Conservation (phyloP, 2,113 vertebrate species). For the Seriola dumerili region DNA sequence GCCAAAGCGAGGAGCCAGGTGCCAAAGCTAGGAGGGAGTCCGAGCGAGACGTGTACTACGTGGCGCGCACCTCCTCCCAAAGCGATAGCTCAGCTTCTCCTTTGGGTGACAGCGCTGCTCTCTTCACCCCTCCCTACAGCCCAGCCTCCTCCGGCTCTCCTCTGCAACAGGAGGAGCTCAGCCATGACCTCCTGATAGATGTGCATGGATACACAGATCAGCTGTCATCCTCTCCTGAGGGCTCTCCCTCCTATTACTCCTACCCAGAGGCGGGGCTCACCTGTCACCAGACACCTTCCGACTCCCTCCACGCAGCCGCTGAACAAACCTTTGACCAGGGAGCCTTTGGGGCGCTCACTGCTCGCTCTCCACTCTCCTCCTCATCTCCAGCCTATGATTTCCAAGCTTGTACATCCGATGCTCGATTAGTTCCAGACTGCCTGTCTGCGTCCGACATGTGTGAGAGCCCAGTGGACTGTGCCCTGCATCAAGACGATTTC, state of each 20-base stretch:
- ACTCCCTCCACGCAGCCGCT: conserved; percentile 10
- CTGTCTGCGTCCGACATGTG: conserved; percentile 48
- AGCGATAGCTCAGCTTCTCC: conserved; percentile 46
- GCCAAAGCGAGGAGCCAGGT: conserved; percentile 53
- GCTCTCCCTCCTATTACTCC: conserved; percentile 66
- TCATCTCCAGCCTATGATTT: conserved; percentile 63
- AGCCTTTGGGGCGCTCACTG: not conserved
- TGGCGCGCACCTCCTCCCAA: conserved; percentile 29
- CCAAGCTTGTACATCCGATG: conserved; percentile 51
- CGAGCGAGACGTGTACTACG: conserved; percentile 20
- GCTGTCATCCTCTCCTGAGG: conserved; percentile 66
- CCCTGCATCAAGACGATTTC: conserved; percentile 75
- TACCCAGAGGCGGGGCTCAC: conserved; percentile 46
- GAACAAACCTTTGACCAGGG: conserved; percentile 56
- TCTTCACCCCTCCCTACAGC: conserved; percentile 81
- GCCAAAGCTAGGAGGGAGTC: conserved; percentile 48
- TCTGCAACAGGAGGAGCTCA: conserved; percentile 59
- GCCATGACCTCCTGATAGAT: conserved; percentile 69
- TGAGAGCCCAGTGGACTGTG: conserved; percentile 62
- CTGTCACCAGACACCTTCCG: conserved; percentile 53
- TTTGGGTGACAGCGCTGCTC: conserved; percentile 38
- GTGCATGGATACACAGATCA: conserved; percentile 59
- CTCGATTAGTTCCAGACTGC: conserved; percentile 80
- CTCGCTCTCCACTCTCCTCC: conserved; percentile 41
- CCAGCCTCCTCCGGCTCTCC: conserved; percentile 76